Percentiles rank a stretch among this genome's conserved stretches.
phyloP scores from a whole-genome alignment of 1,140 invertebrate species.

The Sarcophaga bullata region DNA sequence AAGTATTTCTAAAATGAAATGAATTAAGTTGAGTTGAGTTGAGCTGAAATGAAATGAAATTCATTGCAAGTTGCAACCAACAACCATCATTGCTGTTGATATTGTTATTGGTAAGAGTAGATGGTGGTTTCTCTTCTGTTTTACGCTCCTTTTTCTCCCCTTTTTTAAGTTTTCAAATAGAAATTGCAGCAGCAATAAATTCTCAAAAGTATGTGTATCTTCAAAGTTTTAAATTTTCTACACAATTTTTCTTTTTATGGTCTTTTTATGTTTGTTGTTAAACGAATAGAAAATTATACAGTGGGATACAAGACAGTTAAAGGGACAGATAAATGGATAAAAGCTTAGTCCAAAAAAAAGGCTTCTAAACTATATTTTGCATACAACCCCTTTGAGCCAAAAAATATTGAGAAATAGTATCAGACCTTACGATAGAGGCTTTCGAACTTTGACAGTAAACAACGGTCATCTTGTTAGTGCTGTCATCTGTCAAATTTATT shows the following conservation, averaged over 20 bases:
- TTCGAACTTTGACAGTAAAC: too few species aligned
- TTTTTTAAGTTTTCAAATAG: conserved; percentile 15
- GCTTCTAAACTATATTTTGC: too few species aligned
- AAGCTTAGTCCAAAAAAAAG: too few species aligned
- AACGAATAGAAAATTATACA: too few species aligned
- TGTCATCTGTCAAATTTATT: too few species aligned
- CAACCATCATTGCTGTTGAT: conserved; percentile 7
- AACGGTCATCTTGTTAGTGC: too few species aligned
- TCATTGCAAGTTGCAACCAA: neutral
- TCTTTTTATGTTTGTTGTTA: neutral
- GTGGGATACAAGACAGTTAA: too few species aligned
- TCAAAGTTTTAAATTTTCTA: conserved; percentile 33
- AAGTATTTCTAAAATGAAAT: neutral
- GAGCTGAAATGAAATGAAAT: conserved; percentile 35
- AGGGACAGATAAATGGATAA: too few species aligned
- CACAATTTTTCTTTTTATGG: conserved; percentile 15
- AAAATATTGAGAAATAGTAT: too few species aligned
- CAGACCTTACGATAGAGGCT: too few species aligned
- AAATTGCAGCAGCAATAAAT: conserved; percentile 41
- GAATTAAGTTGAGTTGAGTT: neutral
- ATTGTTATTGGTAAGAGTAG: neutral
- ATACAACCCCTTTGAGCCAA: too few species aligned
- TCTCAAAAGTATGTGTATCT: conserved; percentile 41
- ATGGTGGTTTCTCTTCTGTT: conserved; percentile 20
- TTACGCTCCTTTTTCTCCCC: conserved; percentile 4